These are phyloP conservation scores for Ophion obscuratus DNA, from an alignment of 2,888 invertebrate species.

Conservation along the genomic window DNA sequence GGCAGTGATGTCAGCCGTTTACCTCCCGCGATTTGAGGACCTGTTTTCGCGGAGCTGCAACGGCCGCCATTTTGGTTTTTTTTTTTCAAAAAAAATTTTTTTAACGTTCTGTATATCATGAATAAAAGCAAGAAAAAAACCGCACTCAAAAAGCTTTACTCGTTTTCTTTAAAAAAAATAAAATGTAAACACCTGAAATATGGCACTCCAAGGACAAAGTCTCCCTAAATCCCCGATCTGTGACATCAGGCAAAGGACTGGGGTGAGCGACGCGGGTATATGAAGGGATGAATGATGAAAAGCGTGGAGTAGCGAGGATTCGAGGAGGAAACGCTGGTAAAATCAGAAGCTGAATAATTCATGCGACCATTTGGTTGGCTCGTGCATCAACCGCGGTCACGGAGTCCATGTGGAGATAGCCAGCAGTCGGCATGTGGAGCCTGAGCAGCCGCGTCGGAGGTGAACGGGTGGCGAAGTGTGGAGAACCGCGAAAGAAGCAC, in stretches of 20 bases:
- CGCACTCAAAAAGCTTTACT: no score
- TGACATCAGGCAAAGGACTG: not conserved
- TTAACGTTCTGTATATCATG: no score
- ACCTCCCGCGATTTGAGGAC: no score
- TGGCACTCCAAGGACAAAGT: no score
- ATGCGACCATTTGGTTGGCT: constrained; percentile 66
- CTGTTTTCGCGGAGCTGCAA: no score
- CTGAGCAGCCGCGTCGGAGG: constrained; percentile 16
- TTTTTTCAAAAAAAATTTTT: no score
- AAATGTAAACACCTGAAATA: no score
- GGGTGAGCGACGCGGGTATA: not conserved
- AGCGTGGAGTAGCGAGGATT: not conserved
- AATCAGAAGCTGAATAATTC: constrained; percentile 73
- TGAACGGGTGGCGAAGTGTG: constrained; percentile 19
- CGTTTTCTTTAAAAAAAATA: no score
- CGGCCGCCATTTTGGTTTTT: no score
- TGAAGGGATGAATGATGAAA: not conserved
- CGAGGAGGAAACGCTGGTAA: constrained; percentile 30
- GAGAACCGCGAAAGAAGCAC: constrained; percentile 9
- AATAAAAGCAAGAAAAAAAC: no score
- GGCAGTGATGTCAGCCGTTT: no score
- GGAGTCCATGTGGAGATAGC: constrained; percentile 19
- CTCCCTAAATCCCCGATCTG: not conserved
- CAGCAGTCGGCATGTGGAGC: constrained; percentile 21
- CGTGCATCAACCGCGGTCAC: constrained; percentile 60